phyloP scores from a whole-genome alignment of 2,797 vertebrate genomes.

The Acipenser transmontanus region DNA sequence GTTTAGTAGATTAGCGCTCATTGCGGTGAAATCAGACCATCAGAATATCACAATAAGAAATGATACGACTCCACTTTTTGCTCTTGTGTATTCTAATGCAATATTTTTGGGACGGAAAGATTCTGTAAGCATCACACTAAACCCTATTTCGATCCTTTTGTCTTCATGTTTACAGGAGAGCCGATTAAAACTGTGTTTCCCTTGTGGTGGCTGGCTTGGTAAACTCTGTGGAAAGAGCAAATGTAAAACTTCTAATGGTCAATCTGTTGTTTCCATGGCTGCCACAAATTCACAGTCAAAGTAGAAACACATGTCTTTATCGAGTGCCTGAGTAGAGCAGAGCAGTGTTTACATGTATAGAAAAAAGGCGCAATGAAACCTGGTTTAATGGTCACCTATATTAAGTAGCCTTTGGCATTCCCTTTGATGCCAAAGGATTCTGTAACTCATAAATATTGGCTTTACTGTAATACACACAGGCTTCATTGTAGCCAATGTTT shows the following conservation, averaged over 20 bases:
- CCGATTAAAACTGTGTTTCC: constrained; percentile 8
- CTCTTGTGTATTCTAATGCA: too few relatives aligned
- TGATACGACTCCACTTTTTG: too few relatives aligned
- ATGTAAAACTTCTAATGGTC: constrained; percentile 25
- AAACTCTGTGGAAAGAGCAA: constrained; percentile 22
- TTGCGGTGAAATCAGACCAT: too few relatives aligned
- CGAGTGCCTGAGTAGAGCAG: constrained; percentile 32
- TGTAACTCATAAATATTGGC: constrained; percentile 33
- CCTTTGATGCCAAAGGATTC: constrained; percentile 47
- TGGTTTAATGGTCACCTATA: constrained; percentile 53
- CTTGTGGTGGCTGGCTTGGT: constrained; percentile 12
- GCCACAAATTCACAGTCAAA: constrained; percentile 42
- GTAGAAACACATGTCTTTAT: constrained; percentile 43
- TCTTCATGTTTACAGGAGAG: too few relatives aligned
- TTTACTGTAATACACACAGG: constrained; percentile 30
- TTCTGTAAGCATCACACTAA: too few relatives aligned
- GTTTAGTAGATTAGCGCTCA: too few relatives aligned
- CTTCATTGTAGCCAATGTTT: constrained; percentile 39
- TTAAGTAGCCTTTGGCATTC: constrained; percentile 33
- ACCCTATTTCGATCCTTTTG: too few relatives aligned
- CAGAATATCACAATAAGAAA: too few relatives aligned
- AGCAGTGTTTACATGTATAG: constrained; percentile 24
- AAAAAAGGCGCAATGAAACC: constrained; percentile 47
- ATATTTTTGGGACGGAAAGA: too few relatives aligned
- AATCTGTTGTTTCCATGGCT: constrained; percentile 30